These are phyloP conservation scores for Hippolais icterina DNA, from an alignment of 2,113 vertebrate species.

Conservation along the genomic window DNA sequence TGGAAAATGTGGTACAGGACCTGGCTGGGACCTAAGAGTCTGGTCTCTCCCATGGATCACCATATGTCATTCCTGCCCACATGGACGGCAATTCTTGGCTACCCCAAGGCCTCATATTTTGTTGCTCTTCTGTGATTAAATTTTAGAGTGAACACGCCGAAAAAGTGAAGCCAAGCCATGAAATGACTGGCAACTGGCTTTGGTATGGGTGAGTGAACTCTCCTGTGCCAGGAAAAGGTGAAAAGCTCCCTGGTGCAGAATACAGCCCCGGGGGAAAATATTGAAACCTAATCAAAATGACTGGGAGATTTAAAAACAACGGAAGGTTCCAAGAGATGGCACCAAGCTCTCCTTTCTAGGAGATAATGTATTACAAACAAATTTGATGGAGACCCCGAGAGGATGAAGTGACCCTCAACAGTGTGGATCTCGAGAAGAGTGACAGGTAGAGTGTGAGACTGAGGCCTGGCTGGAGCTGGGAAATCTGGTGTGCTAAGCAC, in stretches of 20 bases:
- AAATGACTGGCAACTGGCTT: not conserved
- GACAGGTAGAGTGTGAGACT: slow-evolving; percentile 64
- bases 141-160: not conserved
- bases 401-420: slow-evolving; percentile 29
- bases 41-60: not conserved
- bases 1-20: not conserved
- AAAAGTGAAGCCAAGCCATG: not conserved
- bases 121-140: not conserved
- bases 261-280: not conserved
- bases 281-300: not conserved
- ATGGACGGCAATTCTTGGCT: not conserved
- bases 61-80: not conserved
- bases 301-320: not conserved
- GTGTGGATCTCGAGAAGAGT: slow-evolving; percentile 39
- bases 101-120: not conserved
- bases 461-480: slow-evolving; percentile 62
- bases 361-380: not conserved
- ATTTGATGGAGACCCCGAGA: not conserved
- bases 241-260: not conserved
- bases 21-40: not conserved
- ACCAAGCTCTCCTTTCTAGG: not conserved
- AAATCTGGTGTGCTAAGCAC: slow-evolving; percentile 56
- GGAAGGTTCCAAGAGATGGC: not conserved
- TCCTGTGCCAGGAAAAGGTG: not conserved
- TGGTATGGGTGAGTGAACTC: not conserved